Conservation (phyloP, 2,113 vertebrate species). For the Clarias gariepinus region DNA sequence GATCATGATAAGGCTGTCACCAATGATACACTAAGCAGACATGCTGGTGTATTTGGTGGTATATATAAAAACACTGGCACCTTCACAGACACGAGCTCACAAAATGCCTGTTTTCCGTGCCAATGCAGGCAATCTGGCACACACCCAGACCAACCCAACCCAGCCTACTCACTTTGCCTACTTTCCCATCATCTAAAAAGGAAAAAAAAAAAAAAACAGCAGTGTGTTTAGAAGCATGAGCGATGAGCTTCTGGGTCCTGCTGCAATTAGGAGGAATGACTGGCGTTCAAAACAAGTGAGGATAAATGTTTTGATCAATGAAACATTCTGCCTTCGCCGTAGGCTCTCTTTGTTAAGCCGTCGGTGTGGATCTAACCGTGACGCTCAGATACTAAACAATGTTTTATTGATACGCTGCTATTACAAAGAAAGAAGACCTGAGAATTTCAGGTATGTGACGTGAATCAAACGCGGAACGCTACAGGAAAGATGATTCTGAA, state of each 20-base stretch:
- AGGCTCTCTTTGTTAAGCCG: background rate
- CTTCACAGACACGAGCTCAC: background rate
- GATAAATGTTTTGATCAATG: constrained; percentile 36
- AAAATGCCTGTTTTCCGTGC: background rate
- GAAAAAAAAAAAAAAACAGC: constrained; percentile 21
- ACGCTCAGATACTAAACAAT: background rate
- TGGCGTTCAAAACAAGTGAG: constrained; percentile 9
- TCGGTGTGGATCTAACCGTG: constrained; percentile 6
- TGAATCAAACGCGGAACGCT: background rate
- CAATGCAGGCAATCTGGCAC: constrained; percentile 40
- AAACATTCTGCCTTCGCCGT: background rate
- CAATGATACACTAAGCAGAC: background rate
- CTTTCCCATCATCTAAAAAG: constrained; percentile 14
- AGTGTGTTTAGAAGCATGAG: constrained; percentile 1
- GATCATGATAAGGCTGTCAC: background rate
- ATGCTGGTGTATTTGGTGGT: background rate
- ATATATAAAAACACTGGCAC: background rate
- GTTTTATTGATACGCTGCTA: background rate
- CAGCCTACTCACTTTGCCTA: constrained; percentile 34
- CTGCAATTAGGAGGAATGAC: constrained; percentile 28
- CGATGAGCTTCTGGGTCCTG: constrained; percentile 33
- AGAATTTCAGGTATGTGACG: background rate
- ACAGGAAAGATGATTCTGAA: background rate
- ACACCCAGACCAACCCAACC: constrained; percentile 20
- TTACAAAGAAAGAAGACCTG: background rate